Conservation (phyloP, 2,888 invertebrate genomes). For the Perizoma affinitatum region DNA sequence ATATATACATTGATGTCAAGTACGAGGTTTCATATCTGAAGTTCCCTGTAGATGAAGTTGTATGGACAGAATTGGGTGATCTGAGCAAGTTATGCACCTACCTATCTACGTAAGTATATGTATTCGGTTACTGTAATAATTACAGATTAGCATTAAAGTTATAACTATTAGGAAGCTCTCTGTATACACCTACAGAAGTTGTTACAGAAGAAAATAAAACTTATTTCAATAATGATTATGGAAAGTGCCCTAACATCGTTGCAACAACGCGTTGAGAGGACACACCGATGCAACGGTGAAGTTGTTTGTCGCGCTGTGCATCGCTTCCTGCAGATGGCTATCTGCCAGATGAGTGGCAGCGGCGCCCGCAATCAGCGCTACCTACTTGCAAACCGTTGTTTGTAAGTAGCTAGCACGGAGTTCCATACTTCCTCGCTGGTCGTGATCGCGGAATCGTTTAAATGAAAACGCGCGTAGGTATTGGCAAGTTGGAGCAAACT, state of each 20-base stretch:
- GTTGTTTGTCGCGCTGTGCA: neutral
- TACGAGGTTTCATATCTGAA: no score
- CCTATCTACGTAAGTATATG: no score
- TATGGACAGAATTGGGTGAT: no score
- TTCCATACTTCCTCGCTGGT: conserved; percentile 6
- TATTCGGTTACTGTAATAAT: no score
- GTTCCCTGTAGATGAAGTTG: no score
- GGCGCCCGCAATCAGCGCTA: conserved; percentile 1
- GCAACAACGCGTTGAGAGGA: neutral
- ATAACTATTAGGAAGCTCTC: no score
- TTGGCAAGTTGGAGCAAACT: neutral
- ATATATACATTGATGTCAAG: no score
- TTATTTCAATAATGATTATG: no score
- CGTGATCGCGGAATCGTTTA: conserved; percentile 6
- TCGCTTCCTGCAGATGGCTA: conserved; percentile 14
- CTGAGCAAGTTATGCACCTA: no score
- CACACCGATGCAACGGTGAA: neutral
- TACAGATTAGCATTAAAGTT: no score
- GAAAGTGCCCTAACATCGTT: neutral
- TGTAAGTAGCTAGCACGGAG: neutral
- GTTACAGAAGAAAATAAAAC: no score
- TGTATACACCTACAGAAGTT: no score
- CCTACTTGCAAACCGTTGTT: conserved; percentile 3
- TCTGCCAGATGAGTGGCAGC: conserved; percentile 6
- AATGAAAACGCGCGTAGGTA: conserved; percentile 8